Conservation (phyloP, 30 jellyfish, hydroid and myxozoan genomes). For the Aurelia sp. region DNA sequence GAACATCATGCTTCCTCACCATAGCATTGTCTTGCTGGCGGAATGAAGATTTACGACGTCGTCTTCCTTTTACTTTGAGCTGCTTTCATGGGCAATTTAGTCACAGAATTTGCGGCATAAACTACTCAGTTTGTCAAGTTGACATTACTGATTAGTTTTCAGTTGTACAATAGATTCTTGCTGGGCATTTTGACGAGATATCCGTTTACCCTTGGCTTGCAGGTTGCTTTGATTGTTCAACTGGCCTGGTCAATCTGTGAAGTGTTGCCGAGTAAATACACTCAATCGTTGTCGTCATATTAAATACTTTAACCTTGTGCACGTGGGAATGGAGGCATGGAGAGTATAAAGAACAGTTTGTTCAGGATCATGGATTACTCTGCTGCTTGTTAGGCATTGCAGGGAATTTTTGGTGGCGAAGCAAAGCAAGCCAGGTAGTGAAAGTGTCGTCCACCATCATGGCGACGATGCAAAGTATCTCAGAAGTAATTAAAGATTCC, state of each 20-base stretch:
- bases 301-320: slow-evolving; percentile 21
- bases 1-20: slow-evolving; percentile 35
- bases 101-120: no score
- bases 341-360: not conserved
- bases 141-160: not conserved
- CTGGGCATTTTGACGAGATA: slow-evolving; percentile 18
- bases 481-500: slow-evolving; percentile 49
- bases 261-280: slow-evolving; percentile 46
- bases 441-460: slow-evolving; percentile 9
- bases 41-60: slow-evolving; percentile 20
- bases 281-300: slow-evolving; percentile 47
- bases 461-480: slow-evolving; percentile 71
- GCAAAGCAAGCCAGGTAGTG: not conserved
- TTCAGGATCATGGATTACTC: not conserved
- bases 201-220: slow-evolving; percentile 78
- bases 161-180: no score
- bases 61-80: no score
- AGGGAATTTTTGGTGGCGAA: not conserved
- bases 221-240: slow-evolving; percentile 82
- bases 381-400: not conserved
- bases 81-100: no score
- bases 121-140: not conserved
- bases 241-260: slow-evolving; percentile 77
- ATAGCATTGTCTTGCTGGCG: slow-evolving; percentile 27
- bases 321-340: slow-evolving; percentile 19